Conservation (phyloP, 2,888 invertebrate genomes). For the Willowsia nigromaculata region DNA sequence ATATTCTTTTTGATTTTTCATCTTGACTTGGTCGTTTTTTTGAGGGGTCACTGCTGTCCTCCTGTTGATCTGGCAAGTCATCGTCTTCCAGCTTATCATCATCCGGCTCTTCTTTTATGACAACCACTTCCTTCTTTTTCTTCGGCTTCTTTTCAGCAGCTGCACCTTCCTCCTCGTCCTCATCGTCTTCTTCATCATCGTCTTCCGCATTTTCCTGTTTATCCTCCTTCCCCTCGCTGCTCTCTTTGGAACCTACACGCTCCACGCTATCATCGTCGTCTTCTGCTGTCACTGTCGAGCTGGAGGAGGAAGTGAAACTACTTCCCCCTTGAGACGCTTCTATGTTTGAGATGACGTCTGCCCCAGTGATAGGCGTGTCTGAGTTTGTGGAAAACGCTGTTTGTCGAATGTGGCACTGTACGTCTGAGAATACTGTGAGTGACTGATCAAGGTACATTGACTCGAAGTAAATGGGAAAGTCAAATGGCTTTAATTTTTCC, state of each 20-base stretch:
- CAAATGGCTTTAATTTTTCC: conserved; percentile 55
- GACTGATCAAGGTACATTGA: conserved; percentile 61
- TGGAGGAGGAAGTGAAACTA: conserved; percentile 8
- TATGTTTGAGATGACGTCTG: neutral
- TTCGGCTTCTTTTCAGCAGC: conserved; percentile 19
- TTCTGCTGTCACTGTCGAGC: conserved; percentile 25
- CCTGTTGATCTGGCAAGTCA: neutral
- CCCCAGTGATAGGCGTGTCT: neutral
- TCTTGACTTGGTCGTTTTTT: neutral
- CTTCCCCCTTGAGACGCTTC: neutral
- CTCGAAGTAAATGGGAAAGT: conserved; percentile 69
- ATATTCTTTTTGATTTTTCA: neutral
- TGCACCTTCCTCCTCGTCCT: neutral
- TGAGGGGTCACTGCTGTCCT: neutral
- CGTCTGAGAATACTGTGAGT: conserved; percentile 44
- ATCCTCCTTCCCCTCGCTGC: conserved; percentile 8
- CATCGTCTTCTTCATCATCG: conserved; percentile 31
- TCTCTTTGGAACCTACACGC: neutral
- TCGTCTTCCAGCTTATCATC: conserved; percentile 16
- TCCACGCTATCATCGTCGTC: conserved; percentile 29
- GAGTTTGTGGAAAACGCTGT: neutral
- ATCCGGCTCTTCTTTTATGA: neutral
- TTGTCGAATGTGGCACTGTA: conserved; percentile 52
- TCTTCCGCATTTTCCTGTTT: conserved; percentile 39
- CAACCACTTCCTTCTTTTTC: neutral